Evolutionary conservation across 2,888 invertebrate genomes (phyloP).

Genomic region (Erpobdella octoculata): DNA sequence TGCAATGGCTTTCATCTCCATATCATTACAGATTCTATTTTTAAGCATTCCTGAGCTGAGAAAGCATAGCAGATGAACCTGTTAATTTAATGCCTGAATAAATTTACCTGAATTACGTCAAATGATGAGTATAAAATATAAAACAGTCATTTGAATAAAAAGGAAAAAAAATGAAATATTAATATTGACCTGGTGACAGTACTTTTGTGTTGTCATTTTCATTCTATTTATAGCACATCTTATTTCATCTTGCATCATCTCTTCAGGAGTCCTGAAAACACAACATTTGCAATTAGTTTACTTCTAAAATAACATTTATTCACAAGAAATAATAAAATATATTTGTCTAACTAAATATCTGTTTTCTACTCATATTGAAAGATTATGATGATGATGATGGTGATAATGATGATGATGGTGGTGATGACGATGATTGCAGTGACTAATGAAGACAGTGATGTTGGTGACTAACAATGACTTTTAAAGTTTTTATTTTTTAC

Average conservation of each 20-base stretch:
- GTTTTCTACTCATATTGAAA: too few relatives aligned
- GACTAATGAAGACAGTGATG: neutral
- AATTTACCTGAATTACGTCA: neutral
- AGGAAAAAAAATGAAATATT: too few relatives aligned
- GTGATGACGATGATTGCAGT: neutral
- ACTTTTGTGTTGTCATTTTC: neutral
- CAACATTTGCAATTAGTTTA: too few relatives aligned
- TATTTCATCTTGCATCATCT: conserved; percentile 14
- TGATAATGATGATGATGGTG: neutral
- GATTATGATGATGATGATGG: neutral
- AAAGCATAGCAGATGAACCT: conserved; percentile 66
- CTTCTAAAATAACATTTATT: too few relatives aligned
- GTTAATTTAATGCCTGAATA: too few relatives aligned
- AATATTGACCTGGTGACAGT: conserved; percentile 17
- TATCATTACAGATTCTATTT: conserved; percentile 47
- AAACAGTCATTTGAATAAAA: too few relatives aligned
- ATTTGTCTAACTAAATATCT: too few relatives aligned
- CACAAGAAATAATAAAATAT: too few relatives aligned
- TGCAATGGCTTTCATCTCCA: conserved; percentile 62
- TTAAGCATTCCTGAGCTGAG: conserved; percentile 71
- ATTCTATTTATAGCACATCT: conserved; percentile 20
- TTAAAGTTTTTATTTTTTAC: too few relatives aligned
- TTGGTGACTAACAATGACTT: neutral
- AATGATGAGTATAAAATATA: neutral
- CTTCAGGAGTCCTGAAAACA: conserved; percentile 4